Evolutionary conservation across 2,113 vertebrate genomes (phyloP), one percentile per base, ranked within the genome.

Genomic region (Turnix velox): DNA sequence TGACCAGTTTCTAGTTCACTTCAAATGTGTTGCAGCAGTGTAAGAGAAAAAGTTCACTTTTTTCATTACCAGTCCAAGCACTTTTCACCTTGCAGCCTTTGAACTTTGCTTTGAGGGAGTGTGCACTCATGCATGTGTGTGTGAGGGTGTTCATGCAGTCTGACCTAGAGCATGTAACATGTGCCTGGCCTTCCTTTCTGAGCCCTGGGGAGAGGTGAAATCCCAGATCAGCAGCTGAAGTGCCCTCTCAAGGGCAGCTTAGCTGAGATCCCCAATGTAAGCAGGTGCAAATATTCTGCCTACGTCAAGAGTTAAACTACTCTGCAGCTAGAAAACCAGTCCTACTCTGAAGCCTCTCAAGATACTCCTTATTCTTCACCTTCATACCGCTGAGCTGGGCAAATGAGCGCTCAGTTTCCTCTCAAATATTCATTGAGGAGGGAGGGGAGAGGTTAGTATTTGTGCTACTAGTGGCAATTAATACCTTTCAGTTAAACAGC

Each of bases 51-150:
- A 0, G 7, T 40, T 86, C 9, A 12, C 35, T 55, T 54, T 54
- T 28, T 30, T 81, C 72, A 5, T 49, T 75, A 18, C 65, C 87
- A 86, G 72, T 63, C 57, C 79, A 37, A 23, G 37, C 43, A 24
- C 75, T 71, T 81, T 35, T 58, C 63, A 48, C 4, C 1, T 37
- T 85, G 84, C 77, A 91, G 6, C 69, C 62, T 72, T 58, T 48
- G 51, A 61, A 48, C 39, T 23, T 54, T 45, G 43, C 59, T 46
- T 52, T 15, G 10, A 37, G 67, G 42, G 31, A 35, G 51, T 2
- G 3, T 18, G 52, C 1, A 1, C 7, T 18, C 23, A 6, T 31
- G 25, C 4, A 0, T 7, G 23, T 10, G 39, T 42, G 3, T 6
- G 23, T 33, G 67, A 25, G 23, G 37, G 46, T 43, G 61, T 81